Base-by-base conservation (phyloP, 2,797 vertebrate species). In the Silurus lanzhouensis region DNA sequence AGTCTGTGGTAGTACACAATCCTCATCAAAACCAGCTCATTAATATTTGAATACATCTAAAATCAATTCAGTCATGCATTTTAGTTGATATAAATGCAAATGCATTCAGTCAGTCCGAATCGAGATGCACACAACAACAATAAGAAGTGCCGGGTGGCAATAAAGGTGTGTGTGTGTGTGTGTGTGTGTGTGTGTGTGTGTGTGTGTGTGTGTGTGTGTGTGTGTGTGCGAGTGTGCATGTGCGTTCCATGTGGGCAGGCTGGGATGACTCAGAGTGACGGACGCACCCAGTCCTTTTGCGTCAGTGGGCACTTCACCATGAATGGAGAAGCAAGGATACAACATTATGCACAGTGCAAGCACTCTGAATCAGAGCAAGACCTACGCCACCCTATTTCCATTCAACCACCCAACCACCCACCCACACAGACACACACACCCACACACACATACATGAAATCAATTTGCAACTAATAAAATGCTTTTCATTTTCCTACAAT, bases 181-280 rank as follows among this genome's bases (percentile, higher is more conserved):
- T 58, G 79, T 71, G 38, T 86, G 67, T 74, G 22, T 81, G 67
- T 68, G 77, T 38, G 71, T 67, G 68, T 78, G 25, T 55, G 58
- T 63, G 67, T 72, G 58, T 25, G 46, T 64, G 17, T 27, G 27
- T 61, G 72, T 81, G 81, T 80, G 83, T 61, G 19, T 84, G 22
- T 84, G 64, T n/a, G n/a, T n/a, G n/a, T n/a, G n/a, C n/a, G n/a
- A 52, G 72, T 81, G 81, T 76, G 83, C 66, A 14, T 84, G 22
- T 84, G 64, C 38, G 57, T 76, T 85, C 66, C 38, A 68, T 78
- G 85, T 88, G 85, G 66, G 81, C 81, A 85, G 82, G 81, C 67
- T 75, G 81, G 68, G 70, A 89, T 90, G 87, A 90, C 89, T 90
- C 87, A 88, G 89, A 87, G 78, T 86, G 84, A 88, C 75, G 85